Evolutionary conservation across 2,113 vertebrate species (phyloP).

Genomic region (Danionella cerebrum): DNA sequence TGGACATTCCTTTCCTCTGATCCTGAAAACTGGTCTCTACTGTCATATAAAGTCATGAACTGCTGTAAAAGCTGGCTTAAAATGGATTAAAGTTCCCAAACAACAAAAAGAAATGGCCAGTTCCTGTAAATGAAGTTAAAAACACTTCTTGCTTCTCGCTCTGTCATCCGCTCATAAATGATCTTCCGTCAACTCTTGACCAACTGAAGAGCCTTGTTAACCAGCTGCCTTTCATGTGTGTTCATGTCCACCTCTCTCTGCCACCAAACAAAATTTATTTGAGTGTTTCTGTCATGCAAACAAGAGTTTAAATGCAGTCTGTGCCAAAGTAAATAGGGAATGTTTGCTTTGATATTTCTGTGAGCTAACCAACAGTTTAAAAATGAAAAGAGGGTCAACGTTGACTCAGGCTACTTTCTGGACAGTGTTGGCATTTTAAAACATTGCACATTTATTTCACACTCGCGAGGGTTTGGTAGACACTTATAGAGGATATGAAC

Average conservation of each 20-base stretch:
- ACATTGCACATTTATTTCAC: too few relatives aligned
- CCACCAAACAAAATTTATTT: not conserved
- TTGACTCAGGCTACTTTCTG: not conserved
- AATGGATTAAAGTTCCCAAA: not conserved
- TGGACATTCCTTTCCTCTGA: not conserved
- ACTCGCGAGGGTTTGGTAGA: too few relatives aligned
- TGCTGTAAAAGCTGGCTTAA: not conserved
- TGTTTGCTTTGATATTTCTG: not conserved
- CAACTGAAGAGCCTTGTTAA: constrained; percentile 18
- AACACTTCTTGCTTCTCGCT: too few relatives aligned
- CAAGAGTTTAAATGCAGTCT: constrained; percentile 3
- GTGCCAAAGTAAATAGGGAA: constrained; percentile 11
- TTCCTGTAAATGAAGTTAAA: too few relatives aligned
- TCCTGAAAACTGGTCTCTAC: not conserved
- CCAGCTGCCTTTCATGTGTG: not conserved
- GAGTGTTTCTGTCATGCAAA: constrained; percentile 1
- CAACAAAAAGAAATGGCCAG: too few relatives aligned
- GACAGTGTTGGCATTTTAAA: too few relatives aligned
- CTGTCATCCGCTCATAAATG: constrained; percentile 10
- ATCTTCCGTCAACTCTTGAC: constrained; percentile 4
- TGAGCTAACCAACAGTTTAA: not conserved
- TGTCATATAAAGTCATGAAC: not conserved
- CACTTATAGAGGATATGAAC: too few relatives aligned
- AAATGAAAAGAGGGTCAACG: not conserved
- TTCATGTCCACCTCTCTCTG: not conserved